These are phyloP conservation scores for Pionites leucogaster DNA, from an alignment of 2,113 vertebrate species.

Conservation along the genomic window DNA sequence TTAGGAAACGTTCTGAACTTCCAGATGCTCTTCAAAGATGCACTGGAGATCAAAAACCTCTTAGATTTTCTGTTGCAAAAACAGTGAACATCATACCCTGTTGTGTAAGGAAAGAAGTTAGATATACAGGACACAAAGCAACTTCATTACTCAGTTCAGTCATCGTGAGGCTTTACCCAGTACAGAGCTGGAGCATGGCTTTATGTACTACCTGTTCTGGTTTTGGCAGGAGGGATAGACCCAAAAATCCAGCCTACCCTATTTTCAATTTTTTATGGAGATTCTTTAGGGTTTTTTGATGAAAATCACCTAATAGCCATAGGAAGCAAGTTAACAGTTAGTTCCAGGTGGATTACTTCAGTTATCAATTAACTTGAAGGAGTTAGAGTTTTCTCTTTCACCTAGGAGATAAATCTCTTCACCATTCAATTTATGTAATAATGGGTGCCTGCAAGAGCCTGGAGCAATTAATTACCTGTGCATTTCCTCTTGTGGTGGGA, in stretches of 20 bases:
- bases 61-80: background rate
- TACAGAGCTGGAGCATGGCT: background rate
- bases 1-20: background rate
- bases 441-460: background rate
- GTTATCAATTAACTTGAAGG: background rate
- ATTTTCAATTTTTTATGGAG: background rate
- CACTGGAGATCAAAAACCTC: background rate
- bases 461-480: background rate
- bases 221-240: background rate
- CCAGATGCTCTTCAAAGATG: background rate
- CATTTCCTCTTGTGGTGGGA: background rate
- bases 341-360: background rate
- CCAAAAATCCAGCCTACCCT: background rate
- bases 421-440: background rate
- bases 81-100: fast-evolving
- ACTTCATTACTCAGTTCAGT: background rate
- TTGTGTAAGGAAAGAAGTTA: background rate
- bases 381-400: background rate
- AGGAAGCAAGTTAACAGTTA: background rate
- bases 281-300: background rate
- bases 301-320: background rate
- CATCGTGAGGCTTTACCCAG: background rate
- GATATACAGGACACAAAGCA: no score
- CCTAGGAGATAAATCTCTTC: background rate
- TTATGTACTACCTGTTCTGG: background rate